A percentile compares a stretch with the other conserved stretches of the same genome.
These are phyloP conservation scores for Aptenodytes patagonicus DNA, from an alignment of 2,113 vertebrate species.

Conservation along the genomic window DNA sequence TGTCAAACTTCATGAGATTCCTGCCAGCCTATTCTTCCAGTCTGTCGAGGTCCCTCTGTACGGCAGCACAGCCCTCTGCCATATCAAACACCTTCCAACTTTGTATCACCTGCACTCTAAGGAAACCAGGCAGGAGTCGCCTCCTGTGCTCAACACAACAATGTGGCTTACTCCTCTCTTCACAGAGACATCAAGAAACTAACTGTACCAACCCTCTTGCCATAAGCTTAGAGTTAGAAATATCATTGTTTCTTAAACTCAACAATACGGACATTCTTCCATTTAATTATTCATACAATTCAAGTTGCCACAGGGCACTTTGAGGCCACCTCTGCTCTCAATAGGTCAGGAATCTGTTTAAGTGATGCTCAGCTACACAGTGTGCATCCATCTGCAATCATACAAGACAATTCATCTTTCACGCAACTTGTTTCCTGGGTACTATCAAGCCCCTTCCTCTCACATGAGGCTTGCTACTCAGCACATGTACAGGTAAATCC, in stretches of 20 bases:
- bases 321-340: not conserved
- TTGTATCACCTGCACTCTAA: not conserved
- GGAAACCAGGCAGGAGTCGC: not conserved
- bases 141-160: not conserved
- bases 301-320: not conserved
- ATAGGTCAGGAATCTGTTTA: not conserved
- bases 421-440: not conserved
- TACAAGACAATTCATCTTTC: not conserved
- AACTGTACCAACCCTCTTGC: not conserved
- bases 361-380: not conserved
- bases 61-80: not conserved
- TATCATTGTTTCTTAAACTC: not conserved
- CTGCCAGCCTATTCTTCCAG: not conserved
- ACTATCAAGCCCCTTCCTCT: not conserved
- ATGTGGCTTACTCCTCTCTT: not conserved
- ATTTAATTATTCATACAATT: not conserved
- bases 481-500: rapidly evolving
- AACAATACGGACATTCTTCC: not conserved
- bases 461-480: not conserved
- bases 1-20: not conserved
- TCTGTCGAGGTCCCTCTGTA: not conserved
- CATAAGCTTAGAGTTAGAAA: not conserved
- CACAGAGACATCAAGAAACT: not conserved
- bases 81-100: not conserved
- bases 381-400: not conserved